Evolutionary conservation across 2,888 invertebrate species (phyloP), one percentile per base, ranked within the genome.

Genomic region (Drosophila kanekoi): DNA sequence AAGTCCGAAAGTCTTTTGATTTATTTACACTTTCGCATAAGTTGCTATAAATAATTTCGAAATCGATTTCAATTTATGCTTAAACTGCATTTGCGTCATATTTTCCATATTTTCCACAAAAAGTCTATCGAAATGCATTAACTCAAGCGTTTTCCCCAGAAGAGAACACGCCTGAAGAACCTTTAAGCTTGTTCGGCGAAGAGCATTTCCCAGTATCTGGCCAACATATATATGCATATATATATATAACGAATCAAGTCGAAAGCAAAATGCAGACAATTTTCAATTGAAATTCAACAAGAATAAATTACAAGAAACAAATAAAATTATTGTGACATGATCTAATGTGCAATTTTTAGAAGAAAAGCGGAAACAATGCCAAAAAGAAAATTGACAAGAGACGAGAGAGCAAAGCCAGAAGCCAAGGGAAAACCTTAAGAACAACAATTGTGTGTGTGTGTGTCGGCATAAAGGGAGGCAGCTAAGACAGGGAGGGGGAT

Each of bases 321-420:
- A 73, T 64, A 49, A 89, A 86, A 86, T 86, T 67, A 86, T 86
- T 90, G 67, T 83, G 89, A 78, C 89, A 86, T 86, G 86, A 86
- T 89, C 90, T 79, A 89, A 89, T 89, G 81, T 62, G 70, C 81
- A 88, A 88, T 88, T 89, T 89, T 73, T 89, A 86, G 89, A 53
- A 43, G 23, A 60, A 81, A 63, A 67, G 56, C 70, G 72, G 69
- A 86, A 72, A 75, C 71, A 73, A 65, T 51, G 51, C 33, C 62
- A 61, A 61, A 48, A 51, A 43, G 45, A 38, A 45, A 58, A 44
- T 16, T 37, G 18, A 16, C 3, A 37, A 37, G 3, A 37, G 53
- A 44, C 57, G 28, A 37, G 41, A 23, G 9, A 37, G 40, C 13
- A 45, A 60, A 33, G 54, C 40, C 60, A 23, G 53, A 51, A 33